Conservation (phyloP, 2,113 vertebrate species). For the Lucifuga dentata region DNA sequence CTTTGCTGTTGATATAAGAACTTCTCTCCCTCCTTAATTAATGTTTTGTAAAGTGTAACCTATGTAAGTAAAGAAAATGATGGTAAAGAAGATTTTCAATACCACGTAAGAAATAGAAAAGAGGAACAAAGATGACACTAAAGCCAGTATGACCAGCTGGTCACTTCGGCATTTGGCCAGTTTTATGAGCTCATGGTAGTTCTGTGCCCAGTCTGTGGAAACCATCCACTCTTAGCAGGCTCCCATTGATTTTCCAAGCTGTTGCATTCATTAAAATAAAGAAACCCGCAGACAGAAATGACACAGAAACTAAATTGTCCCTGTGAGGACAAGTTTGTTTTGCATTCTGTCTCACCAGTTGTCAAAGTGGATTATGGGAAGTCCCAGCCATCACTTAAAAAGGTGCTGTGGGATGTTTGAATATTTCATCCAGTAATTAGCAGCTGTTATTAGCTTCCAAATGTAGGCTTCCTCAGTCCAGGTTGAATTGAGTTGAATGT, state of each 20-base stretch:
- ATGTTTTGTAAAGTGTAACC: no score
- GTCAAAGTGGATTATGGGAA: background rate
- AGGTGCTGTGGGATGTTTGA: conserved; percentile 7
- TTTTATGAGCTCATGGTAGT: conserved; percentile 9
- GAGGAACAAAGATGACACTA: no score
- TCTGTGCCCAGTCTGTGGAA: conserved; percentile 28
- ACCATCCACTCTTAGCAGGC: conserved; percentile 25
- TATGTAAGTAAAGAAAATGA: no score
- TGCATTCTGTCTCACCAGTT: background rate
- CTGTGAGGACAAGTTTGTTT: conserved; percentile 14
- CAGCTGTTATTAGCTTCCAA: conserved; percentile 44
- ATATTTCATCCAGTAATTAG: conserved; percentile 58
- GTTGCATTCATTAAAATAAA: conserved; percentile 37
- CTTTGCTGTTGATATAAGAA: no score
- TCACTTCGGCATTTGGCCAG: conserved; percentile 26
- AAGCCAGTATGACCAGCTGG: conserved; percentile 2
- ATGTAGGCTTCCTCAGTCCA: conserved; percentile 19
- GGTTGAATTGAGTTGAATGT: conserved; percentile 17
- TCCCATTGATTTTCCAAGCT: background rate
- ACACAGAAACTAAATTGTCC: conserved; percentile 29
- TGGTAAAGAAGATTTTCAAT: no score
- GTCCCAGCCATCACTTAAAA: conserved; percentile 18
- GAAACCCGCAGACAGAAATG: conserved; percentile 16
- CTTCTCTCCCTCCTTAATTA: no score
- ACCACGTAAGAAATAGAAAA: no score